Base-by-base conservation (phyloP, 2,113 vertebrate species). In the Illadopsis cleaveri region DNA sequence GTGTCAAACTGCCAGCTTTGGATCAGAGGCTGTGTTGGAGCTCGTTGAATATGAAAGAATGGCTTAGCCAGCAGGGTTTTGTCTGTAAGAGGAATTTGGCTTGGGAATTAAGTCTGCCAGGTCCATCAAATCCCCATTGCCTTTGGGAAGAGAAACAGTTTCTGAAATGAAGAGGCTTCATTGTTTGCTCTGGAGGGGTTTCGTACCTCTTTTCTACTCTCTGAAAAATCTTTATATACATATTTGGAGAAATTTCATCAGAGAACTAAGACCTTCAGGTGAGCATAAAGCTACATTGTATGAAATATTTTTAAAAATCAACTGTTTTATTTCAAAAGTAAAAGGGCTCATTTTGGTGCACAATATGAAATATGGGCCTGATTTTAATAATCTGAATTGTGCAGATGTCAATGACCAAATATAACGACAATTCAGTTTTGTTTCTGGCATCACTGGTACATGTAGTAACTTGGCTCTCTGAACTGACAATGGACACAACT, bases 91-190 rank as follows among this genome's bases (percentile, higher is more conserved):
- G 47, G 90, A 94, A 92, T 92, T 72, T 94, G 88, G 88, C 88
- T 92, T 95, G 95, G 88, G 92, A 97, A 88, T 95, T 85, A 92
- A 88, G 79, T 65, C 75, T 95, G 79, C 88, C 82, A 86, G 90
- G 85, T 82, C 85, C 85, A 91, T 88, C 88, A 92, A 93, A 93
- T 90, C 88, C 75, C 62, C 61, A 14, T 54, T 73, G 71, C 82
- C 42, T 90, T 90, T 92, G 50, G 45, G 90, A 94, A 70, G 20
- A 93, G 54, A 86, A 95, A 82, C 5, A 7, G 62, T 50, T 73
- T 90, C 88, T 80, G 88, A 94, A 95, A 93, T 65, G 31, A 88
- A 92, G 92, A 90, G 54, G 30, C 51, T 88, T 94, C 88, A 73
- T 21, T 95, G 53, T 94, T 82, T 90, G 62, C 75, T 95, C 82